Evolutionary conservation across 2,888 invertebrate genomes (phyloP).

Genomic region (Aelia acuminata): DNA sequence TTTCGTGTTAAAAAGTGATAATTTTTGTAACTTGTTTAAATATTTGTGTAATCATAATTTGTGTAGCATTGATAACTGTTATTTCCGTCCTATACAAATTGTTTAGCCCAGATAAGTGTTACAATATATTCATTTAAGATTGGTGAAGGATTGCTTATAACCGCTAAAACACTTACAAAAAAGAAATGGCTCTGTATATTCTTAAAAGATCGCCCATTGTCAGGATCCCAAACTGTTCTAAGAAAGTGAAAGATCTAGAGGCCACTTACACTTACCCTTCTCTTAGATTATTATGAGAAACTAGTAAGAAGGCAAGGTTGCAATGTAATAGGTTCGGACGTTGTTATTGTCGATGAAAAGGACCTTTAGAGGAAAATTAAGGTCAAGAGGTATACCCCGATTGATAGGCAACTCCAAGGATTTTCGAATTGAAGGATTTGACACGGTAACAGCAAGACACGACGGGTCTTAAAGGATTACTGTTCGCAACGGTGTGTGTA

Average conservation of each 20-base stretch:
- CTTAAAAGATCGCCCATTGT: not conserved
- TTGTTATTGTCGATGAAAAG: not conserved
- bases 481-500: not conserved
- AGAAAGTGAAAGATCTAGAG: not conserved
- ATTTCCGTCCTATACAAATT: no score
- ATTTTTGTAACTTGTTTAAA: no score
- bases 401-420: not conserved
- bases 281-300: not conserved
- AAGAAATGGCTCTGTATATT: no score
- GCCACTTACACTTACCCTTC: not conserved
- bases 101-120: no score
- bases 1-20: no score
- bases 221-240: not conserved
- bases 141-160: no score
- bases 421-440: not conserved
- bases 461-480: not conserved
- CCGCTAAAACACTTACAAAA: no score
- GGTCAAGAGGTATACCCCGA: not conserved
- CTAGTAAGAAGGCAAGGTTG: not conserved
- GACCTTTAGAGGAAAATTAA: not conserved
- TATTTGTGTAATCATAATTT: no score
- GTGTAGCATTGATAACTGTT: no score
- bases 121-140: no score
- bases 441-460: not conserved
- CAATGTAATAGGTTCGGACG: not conserved